phyloP scores from a whole-genome alignment of 1,140 invertebrate species.

The Diachasmimorpha longicaudata region DNA sequence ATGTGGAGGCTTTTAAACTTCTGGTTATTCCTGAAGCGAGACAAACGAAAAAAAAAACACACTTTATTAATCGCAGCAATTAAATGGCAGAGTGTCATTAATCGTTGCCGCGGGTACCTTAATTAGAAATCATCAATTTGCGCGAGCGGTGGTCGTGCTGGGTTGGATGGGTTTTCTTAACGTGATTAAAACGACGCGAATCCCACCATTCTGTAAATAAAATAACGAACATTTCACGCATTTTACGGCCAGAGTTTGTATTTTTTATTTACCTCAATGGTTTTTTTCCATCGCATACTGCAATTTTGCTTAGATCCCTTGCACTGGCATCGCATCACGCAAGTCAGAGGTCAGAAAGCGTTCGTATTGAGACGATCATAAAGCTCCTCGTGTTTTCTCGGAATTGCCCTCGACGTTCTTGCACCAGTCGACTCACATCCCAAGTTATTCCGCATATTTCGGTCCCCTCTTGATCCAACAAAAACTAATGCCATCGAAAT shows the following conservation, averaged over 20 bases:
- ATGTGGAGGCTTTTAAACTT: background rate
- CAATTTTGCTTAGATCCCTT: background rate
- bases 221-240: background rate
- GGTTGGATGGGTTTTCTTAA: slow-evolving; percentile 30
- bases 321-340: background rate
- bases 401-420: slow-evolving; percentile 1
- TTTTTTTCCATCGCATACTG: background rate
- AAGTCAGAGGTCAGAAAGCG: background rate
- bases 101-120: slow-evolving; percentile 51
- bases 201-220: background rate
- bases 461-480: background rate
- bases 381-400: background rate
- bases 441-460: slow-evolving; percentile 7
- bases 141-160: slow-evolving; percentile 28
- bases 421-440: background rate
- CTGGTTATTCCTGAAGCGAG: background rate
- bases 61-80: slow-evolving; percentile 57
- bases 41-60: background rate
- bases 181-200: slow-evolving; percentile 39
- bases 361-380: background rate
- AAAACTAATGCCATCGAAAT: slow-evolving; percentile 8
- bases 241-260: background rate
- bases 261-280: background rate
- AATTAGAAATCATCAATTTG: slow-evolving; percentile 60
- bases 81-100: slow-evolving; percentile 57